phyloP scores from a whole-genome alignment of 1,140 invertebrate genomes.

The Hirudo medicinalis region DNA sequence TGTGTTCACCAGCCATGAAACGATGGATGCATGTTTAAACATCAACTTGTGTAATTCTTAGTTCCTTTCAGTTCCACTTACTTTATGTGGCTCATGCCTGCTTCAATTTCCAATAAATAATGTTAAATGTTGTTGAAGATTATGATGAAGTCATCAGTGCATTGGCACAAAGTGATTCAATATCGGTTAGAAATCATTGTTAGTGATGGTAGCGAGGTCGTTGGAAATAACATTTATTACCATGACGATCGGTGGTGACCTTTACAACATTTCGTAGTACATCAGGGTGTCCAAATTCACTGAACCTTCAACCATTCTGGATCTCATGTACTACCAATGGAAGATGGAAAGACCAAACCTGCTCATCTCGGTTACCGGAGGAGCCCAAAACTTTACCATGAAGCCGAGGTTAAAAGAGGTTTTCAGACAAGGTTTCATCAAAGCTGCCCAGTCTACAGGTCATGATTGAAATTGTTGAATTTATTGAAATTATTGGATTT shows the following conservation, averaged over 20 bases:
- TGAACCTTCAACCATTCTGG: slow-evolving; percentile 31
- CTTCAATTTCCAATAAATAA: too few relatives aligned
- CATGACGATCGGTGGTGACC: not conserved
- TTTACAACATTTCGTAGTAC: slow-evolving; percentile 30
- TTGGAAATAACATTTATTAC: not conserved
- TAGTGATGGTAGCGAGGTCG: too few relatives aligned
- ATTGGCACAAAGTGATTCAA: not conserved
- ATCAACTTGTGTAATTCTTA: too few relatives aligned
- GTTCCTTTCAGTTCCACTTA: too few relatives aligned
- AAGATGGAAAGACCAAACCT: slow-evolving; percentile 38
- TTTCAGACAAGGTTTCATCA: slow-evolving; percentile 40
- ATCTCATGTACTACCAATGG: slow-evolving; percentile 39
- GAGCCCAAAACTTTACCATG: slow-evolving; percentile 42
- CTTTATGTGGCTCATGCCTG: too few relatives aligned
- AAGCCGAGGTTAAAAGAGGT: slow-evolving; percentile 37
- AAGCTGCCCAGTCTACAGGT: slow-evolving; percentile 39
- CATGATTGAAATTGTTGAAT: not conserved
- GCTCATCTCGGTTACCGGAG: slow-evolving; percentile 43
- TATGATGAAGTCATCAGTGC: too few relatives aligned
- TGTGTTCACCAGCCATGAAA: too few relatives aligned
- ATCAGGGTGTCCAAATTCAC: slow-evolving; percentile 36
- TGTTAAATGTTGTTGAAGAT: too few relatives aligned
- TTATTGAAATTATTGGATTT: not conserved
- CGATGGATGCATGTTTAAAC: too few relatives aligned
- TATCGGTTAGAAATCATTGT: not conserved